Conservation (phyloP, 2,797 vertebrate species). For the Cercopithecus hamlyni region DNA sequence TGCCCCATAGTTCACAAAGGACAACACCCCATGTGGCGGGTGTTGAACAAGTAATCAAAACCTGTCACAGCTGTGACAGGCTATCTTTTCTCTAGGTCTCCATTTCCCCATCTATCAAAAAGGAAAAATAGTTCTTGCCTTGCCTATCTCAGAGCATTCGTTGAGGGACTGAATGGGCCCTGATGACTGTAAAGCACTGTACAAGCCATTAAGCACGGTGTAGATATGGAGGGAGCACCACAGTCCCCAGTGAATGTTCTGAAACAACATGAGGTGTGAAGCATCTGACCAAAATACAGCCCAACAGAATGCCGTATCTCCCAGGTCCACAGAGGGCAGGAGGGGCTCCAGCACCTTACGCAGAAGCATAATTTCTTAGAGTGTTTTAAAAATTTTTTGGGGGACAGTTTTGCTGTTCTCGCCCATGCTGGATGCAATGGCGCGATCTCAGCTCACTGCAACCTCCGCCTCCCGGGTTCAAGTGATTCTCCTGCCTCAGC, state of each 20-base stretch:
- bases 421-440: background rate
- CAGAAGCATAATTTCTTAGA: background rate
- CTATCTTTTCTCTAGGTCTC: background rate
- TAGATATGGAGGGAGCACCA: background rate
- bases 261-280: background rate
- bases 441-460: background rate
- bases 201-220: background rate
- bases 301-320: accelerated
- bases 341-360: background rate
- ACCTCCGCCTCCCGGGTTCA: background rate
- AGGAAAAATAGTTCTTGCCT: background rate
- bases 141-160: background rate
- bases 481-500: background rate
- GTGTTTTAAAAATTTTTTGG: background rate
- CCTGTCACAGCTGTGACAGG: background rate
- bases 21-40: background rate
- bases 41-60: background rate
- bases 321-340: background rate
- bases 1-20: background rate
- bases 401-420: background rate
- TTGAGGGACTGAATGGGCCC: background rate
- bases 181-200: background rate
- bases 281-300: background rate
- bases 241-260: background rate
- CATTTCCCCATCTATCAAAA: background rate